A percentile compares a stretch with the other conserved stretches of the same genome.
Conservation (phyloP, 2,113 vertebrate genomes). For the Echinops telfairi region DNA sequence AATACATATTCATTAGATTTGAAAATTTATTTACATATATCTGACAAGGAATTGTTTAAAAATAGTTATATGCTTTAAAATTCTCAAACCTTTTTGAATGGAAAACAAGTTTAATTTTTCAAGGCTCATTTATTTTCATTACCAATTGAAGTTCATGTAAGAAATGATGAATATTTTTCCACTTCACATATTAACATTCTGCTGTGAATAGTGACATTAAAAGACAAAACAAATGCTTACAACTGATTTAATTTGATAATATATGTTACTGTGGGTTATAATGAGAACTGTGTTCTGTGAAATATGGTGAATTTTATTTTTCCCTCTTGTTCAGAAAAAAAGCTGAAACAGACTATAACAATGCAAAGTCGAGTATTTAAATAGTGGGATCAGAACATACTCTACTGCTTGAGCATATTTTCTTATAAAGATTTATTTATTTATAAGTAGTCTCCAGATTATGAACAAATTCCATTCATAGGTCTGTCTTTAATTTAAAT, state of each 20-base stretch:
- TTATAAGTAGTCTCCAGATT: not conserved
- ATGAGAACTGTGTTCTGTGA: not conserved
- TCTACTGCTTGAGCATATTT: not conserved
- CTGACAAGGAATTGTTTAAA: not conserved
- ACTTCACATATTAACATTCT: not conserved
- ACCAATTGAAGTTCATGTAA: not conserved
- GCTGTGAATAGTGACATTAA: not conserved
- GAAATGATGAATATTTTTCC: not conserved
- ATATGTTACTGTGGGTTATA: not conserved
- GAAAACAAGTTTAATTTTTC: not conserved
- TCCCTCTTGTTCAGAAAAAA: not conserved
- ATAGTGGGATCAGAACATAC: not conserved
- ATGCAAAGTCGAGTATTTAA: not conserved
- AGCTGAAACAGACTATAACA: not conserved
- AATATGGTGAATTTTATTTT: slow-evolving; percentile 45
- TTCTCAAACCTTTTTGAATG: not conserved
- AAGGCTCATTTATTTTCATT: not conserved
- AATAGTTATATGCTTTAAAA: not conserved
- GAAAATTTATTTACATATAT: not conserved
- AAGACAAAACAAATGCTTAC: not conserved
- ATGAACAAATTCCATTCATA: not conserved
- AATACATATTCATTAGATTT: not conserved
- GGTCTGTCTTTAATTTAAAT: not conserved
- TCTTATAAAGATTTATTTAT: slow-evolving; percentile 40
- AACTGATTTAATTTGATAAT: not conserved